A percentile compares a stretch with the other conserved stretches of the same genome.
These are phyloP conservation scores for Epinotia nisella DNA, from an alignment of 2,888 invertebrate species.

Conservation along the genomic window DNA sequence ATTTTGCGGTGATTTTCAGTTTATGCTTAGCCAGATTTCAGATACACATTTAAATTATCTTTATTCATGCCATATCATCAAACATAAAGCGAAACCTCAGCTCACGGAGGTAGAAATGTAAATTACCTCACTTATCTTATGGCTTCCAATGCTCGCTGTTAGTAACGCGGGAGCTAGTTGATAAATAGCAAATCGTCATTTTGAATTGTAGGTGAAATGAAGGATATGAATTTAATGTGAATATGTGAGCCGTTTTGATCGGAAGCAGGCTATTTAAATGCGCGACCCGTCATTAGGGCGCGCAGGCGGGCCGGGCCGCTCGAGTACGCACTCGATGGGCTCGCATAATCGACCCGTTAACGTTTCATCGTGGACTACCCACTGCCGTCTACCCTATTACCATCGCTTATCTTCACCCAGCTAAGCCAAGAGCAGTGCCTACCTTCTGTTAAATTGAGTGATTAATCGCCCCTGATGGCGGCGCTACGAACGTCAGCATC, in stretches of 20 bases:
- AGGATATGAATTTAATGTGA: slow-evolving; percentile 63
- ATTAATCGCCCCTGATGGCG: slow-evolving; percentile 45
- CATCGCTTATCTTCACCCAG: slow-evolving; percentile 69
- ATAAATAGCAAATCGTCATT: slow-evolving; percentile 44
- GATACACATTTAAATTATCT: slow-evolving; percentile 29
- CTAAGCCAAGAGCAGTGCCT: slow-evolving; percentile 42
- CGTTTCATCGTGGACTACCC: slow-evolving; percentile 62
- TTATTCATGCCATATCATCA: slow-evolving; percentile 19
- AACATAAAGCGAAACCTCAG: slow-evolving; percentile 35
- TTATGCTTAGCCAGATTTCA: slow-evolving; percentile 3
- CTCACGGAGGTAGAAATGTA: slow-evolving; percentile 37
- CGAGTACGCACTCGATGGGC: slow-evolving; percentile 69
- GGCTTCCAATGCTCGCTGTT: slow-evolving; percentile 28
- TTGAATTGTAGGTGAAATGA: slow-evolving; percentile 59
- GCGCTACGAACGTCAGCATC: slow-evolving; percentile 31
- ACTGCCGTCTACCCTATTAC: slow-evolving; percentile 49
- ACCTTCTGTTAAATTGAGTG: slow-evolving; percentile 44
- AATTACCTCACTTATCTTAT: slow-evolving; percentile 42
- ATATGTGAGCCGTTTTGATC: slow-evolving; percentile 67
- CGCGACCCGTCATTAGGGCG: slow-evolving; percentile 80
- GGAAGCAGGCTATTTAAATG: slow-evolving; percentile 80
- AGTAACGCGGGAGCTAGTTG: slow-evolving; percentile 35
- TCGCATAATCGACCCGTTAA: slow-evolving; percentile 81
- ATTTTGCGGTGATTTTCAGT: background rate
- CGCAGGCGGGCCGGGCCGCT: slow-evolving; percentile 62